A percentile compares a stretch with the other conserved stretches of the same genome.
phyloP scores from a whole-genome alignment of 2,113 vertebrate genomes.

The Cyrtonyx montezumae region DNA sequence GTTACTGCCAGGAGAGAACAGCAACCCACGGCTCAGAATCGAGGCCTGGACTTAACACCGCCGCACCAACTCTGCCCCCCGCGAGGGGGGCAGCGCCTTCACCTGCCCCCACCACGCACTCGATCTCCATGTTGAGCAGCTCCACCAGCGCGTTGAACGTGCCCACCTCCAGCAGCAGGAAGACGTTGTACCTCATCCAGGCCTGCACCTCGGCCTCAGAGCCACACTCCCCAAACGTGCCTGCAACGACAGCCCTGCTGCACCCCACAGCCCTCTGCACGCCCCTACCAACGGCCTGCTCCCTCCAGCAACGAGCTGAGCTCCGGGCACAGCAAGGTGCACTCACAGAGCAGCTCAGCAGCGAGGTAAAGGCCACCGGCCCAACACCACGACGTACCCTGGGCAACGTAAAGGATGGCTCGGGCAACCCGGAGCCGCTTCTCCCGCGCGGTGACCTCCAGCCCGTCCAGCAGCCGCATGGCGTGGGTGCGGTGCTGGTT shows the following conservation, averaged over 20 bases:
- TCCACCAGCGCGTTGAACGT: constrained; percentile 95
- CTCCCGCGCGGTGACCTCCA: constrained; percentile 93
- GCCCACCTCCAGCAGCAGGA: constrained; percentile 92
- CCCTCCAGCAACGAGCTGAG: accelerated
- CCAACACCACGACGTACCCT: constrained; percentile 77
- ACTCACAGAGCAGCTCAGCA: background rate
- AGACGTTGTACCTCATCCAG: constrained; percentile 97
- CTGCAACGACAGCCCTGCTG: constrained; percentile 64
- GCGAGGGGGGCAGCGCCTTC: background rate
- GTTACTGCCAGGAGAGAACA: constrained; percentile 81
- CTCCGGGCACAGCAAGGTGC: background rate
- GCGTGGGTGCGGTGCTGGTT: constrained; percentile 90
- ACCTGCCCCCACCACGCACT: constrained; percentile 79
- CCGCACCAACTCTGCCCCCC: too few species aligned
- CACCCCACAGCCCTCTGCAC: accelerated
- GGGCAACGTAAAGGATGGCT: constrained; percentile 95
- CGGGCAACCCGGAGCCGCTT: constrained; percentile 90
- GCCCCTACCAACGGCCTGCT: background rate
- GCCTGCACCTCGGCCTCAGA: constrained; percentile 92
- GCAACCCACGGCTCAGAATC: background rate
- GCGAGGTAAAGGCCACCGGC: background rate
- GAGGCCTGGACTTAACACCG: too few species aligned
- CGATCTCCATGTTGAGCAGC: constrained; percentile 98
- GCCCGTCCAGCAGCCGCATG: constrained; percentile 92
- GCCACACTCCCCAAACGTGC: constrained; percentile 93